phyloP scores from a whole-genome alignment of 2,888 invertebrate species.

The Oxyteleia sp. region DNA sequence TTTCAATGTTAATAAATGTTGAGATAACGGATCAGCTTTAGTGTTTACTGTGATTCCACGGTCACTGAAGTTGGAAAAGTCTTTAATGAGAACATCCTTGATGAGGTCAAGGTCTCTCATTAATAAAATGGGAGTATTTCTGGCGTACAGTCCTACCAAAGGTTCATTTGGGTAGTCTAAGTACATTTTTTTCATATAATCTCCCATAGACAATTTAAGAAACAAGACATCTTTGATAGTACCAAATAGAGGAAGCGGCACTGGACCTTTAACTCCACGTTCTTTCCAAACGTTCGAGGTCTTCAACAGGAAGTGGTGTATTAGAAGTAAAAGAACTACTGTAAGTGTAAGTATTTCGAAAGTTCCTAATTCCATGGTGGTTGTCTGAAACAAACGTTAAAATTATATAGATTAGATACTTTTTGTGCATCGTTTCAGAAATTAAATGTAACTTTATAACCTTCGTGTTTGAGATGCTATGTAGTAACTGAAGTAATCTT shows the following conservation, averaged over 20 bases:
- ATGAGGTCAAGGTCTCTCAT: conserved; percentile 84
- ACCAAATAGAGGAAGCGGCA: conserved; percentile 86
- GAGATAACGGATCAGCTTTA: conserved; percentile 86
- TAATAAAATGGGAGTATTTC: conserved; percentile 84
- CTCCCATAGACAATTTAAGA: conserved; percentile 82
- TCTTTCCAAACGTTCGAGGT: conserved; percentile 87
- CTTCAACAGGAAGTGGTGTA: conserved; percentile 83
- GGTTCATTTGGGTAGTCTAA: conserved; percentile 70
- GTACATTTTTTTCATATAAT: conserved; percentile 84
- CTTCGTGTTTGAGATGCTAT: too few species aligned
- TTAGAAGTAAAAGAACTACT: conserved; percentile 42
- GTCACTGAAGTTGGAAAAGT: conserved; percentile 82
- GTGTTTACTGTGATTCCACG: conserved; percentile 79
- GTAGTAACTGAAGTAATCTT: too few species aligned
- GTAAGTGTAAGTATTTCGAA: conserved; percentile 71
- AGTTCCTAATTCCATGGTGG: conserved; percentile 62
- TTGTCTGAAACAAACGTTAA: conserved; percentile 35
- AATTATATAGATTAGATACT: too few species aligned
- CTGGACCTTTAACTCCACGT: conserved; percentile 83
- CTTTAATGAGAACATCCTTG: conserved; percentile 85
- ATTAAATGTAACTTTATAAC: too few species aligned
- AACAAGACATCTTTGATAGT: conserved; percentile 85
- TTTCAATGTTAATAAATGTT: conserved; percentile 85
- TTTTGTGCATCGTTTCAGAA: not conserved
- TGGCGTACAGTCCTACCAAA: conserved; percentile 86